A percentile compares a stretch with the other conserved stretches of the same genome.
Conservation (phyloP, 2,113 vertebrate genomes). For the Scopus umbretta region DNA sequence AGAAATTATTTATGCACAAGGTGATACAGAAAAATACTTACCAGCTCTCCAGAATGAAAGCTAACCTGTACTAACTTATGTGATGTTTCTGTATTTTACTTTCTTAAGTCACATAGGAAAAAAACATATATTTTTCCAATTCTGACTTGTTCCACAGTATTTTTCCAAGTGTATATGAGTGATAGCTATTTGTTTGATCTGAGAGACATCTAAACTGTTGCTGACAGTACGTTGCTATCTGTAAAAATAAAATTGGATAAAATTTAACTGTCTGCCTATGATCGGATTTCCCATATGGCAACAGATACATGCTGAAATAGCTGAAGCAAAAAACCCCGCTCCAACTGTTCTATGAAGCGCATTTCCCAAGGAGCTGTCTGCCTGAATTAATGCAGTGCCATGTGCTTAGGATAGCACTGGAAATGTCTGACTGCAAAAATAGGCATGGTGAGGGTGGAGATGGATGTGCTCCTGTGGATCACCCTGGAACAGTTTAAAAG, state of each 20-base stretch:
- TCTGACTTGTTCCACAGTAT: not conserved
- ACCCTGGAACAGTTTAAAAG: not conserved
- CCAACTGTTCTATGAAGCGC: not conserved
- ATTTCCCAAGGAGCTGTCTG: conserved; percentile 38
- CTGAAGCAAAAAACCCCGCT: not conserved
- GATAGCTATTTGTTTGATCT: not conserved
- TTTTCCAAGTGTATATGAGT: not conserved
- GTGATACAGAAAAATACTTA: not conserved
- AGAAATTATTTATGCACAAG: not conserved
- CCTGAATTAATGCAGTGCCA: not conserved
- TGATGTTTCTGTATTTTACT: not conserved
- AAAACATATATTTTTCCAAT: not conserved
- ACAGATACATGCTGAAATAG: conserved; percentile 6
- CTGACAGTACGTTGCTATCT: not conserved
- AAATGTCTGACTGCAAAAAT: conserved; percentile 37
- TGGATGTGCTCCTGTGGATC: not conserved
- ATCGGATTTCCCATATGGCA: conserved; percentile 13
- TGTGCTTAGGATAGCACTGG: not conserved
- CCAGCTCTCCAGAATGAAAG: not conserved
- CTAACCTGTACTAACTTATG: not conserved
- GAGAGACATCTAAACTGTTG: not conserved
- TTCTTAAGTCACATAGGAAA: not conserved
- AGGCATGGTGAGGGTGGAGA: not conserved
- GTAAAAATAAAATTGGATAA: not conserved
- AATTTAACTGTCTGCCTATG: conserved; percentile 6